Evolutionary conservation across 2,797 vertebrate genomes (phyloP), one percentile per base, ranked within the genome.

Genomic region (Alcedo atthis): DNA sequence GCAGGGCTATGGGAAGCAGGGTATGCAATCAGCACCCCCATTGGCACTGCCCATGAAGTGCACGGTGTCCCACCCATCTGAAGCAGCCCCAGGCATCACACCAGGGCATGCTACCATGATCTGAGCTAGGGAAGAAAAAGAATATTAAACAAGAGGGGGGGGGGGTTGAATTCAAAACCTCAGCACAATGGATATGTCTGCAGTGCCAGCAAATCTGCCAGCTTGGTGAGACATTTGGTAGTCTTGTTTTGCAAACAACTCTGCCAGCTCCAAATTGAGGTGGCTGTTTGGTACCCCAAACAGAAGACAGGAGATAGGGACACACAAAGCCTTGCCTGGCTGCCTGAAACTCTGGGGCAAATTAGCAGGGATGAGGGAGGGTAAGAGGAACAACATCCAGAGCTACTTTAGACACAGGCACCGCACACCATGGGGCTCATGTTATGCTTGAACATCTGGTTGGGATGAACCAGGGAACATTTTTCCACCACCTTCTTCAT

Each of bases 21-120:
- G 22, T 0, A 0, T 21, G 25, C n/a, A 40, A 17, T 5, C 14
- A 26, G 43, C 30, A 55, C 61, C 21, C 54, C n/a, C 14, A 3
- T 3, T 59, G 63, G 43, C 43, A 51, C 18, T 77, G 48, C 26
- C 64, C 40, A 14, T 3, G 20, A 67, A 28, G 16, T 33, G 12
- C 46, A 32, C 1, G 0, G 22, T 80, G 43, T 59, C 49, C 71
- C 68, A 15, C n/a, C 45, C 30, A 58, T 16, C 28, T 40, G 30
- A 78, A 33, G 49, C n/a, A 93, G 15, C 59, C 15, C 21, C 43
- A 68, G 15, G 25, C 10, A 51, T 30, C 7, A 12, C 0, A 0
- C 9, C 0, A 1, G n/a, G 25, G 16, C 45, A 28, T 2, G 26
- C 12, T 43, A 54, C 42, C 10, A 4, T 48, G 26, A 54, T 32